Percentiles rank a stretch among this genome's conserved stretches.
These are phyloP conservation scores for Tamias sibiricus DNA, from an alignment of 2,113 vertebrate species.

Conservation along the genomic window DNA sequence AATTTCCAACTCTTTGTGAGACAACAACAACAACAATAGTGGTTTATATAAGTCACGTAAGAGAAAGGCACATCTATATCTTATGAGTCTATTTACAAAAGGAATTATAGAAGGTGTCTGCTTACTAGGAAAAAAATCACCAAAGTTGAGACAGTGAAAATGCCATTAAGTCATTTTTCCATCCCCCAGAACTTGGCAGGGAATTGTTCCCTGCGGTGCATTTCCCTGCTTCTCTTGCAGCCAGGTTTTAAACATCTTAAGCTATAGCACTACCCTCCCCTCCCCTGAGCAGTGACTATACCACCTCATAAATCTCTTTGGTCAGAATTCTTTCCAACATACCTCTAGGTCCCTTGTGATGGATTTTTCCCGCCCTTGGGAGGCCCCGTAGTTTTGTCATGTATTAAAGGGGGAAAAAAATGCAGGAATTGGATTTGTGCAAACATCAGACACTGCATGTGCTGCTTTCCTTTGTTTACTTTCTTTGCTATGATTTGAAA, in stretches of 20 bases:
- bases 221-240: conserved; percentile 76
- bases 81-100: conserved; percentile 75
- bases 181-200: conserved; percentile 70
- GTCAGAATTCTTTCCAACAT: conserved; percentile 63
- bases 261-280: conserved; percentile 56
- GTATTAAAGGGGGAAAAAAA: conserved; percentile 47
- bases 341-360: conserved; percentile 73
- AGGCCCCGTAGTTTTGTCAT: conserved; percentile 59
- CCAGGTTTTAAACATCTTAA: conserved; percentile 82
- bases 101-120: conserved; percentile 74
- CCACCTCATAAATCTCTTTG: conserved; percentile 77
- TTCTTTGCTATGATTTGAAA: conserved; percentile 36
- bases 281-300: conserved; percentile 71
- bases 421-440: conserved; percentile 42
- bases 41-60: conserved; percentile 56
- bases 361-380: conserved; percentile 62
- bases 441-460: conserved; percentile 38
- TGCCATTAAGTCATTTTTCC: conserved; percentile 79
- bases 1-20: conserved; percentile 41
- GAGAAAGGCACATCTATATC: conserved; percentile 63
- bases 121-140: conserved; percentile 68
- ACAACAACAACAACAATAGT: conserved; percentile 15
- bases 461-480: conserved; percentile 43
- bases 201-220: conserved; percentile 77
- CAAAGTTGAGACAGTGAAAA: conserved; percentile 75